Conservation (phyloP, 2,113 vertebrate species). For the Seriola rivoliana region DNA sequence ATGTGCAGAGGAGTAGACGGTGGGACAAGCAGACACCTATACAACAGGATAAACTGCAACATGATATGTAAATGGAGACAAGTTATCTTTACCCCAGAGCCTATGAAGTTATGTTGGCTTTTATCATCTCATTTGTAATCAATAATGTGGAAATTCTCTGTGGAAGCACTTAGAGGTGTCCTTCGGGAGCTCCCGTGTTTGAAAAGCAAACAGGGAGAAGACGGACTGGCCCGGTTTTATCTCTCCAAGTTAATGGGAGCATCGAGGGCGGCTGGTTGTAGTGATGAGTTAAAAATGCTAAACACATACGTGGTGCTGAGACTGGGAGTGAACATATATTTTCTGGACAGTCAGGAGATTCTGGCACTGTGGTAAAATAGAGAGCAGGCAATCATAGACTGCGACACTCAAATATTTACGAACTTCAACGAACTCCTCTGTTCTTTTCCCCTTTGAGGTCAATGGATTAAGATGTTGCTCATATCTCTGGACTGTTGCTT, state of each 20-base stretch:
- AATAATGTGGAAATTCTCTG: slow-evolving; percentile 71
- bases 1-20: slow-evolving; percentile 5
- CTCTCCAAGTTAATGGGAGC: slow-evolving; percentile 16
- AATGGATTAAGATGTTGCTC: slow-evolving; percentile 24
- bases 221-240: slow-evolving; percentile 18
- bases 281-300: slow-evolving; percentile 24
- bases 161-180: slow-evolving; percentile 57
- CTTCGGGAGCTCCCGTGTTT: slow-evolving; percentile 43
- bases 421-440: slow-evolving; percentile 18
- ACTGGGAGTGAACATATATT: neutral
- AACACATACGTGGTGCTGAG: neutral
- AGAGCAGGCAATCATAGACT: slow-evolving; percentile 32
- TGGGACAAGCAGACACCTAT: slow-evolving; percentile 14
- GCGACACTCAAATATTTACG: slow-evolving; percentile 57
- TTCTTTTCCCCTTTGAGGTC: slow-evolving; percentile 28
- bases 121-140: slow-evolving; percentile 79
- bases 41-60: slow-evolving; percentile 50
- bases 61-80: slow-evolving; percentile 64
- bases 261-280: slow-evolving; percentile 6
- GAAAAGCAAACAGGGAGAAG: slow-evolving; percentile 47
- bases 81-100: slow-evolving; percentile 60
- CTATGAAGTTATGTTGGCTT: slow-evolving; percentile 66
- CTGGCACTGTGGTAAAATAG: slow-evolving; percentile 5
- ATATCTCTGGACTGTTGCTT: slow-evolving; percentile 7
- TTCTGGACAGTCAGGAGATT: slow-evolving; percentile 19